Base-by-base conservation (phyloP, 2,113 vertebrate genomes). In the Chaenocephalus aceratus region DNA sequence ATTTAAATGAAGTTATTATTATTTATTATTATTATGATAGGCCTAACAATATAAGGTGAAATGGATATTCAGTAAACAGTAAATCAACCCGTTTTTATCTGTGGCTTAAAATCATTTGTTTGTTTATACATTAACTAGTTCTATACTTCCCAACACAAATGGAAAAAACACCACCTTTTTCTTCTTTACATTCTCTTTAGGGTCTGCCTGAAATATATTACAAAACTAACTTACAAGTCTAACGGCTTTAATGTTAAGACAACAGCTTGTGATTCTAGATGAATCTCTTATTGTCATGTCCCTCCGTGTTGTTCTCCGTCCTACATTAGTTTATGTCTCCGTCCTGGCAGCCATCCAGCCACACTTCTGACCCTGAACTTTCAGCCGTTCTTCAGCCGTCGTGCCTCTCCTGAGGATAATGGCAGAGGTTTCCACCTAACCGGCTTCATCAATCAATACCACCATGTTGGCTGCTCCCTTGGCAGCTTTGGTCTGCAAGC, bases 401-500 rank as follows among this genome's bases (percentile, higher is more conserved):
- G 62, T 58, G 36, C 57, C 26, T 76, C 75, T 75, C 58, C 13
- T 26, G 72, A 66, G 82, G 70, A 78, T 80, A 71, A 72, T 49
- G 74, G 49, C 72, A 4, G 45, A 70, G 79, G 30, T 77, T 88
- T 60, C 71, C 63, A 71, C 67, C 75, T 80, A 77, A 74, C 66
- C 36, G 26, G 36, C 75, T 1, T 77, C 83, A 92, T 89, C 87
- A 80, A 92, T 94, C 93, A 90, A 69, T 54, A 41, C 56, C 82
- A 82, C 86, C 60, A 18, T 63, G 87, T 71, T 70, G 83, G 72
- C 82, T 51, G 30, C 79, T 63, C 76, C 58, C 34, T 14, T 44
- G 10, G 77, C 69, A 81, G 83, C 84, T 88, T 91, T 92, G 89
- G 93, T 94, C 86, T 72, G 53, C 68, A 57, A 57, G 87, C 80